These are phyloP conservation scores for Panonychus citri DNA, from an alignment of 1,140 invertebrate genomes.

Conservation along the genomic window DNA sequence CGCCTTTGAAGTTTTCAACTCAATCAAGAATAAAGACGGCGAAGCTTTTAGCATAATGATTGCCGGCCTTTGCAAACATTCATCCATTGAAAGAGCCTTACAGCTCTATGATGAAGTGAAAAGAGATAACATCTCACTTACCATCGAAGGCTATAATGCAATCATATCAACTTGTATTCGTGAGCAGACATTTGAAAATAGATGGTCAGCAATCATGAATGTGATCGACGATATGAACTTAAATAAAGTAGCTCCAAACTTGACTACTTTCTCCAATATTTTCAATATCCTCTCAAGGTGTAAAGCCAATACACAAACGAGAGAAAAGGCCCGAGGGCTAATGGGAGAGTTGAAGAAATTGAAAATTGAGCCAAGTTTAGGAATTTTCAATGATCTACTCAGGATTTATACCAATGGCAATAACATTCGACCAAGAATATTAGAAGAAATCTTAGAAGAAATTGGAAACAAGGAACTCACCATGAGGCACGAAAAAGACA, in stretches of 20 bases:
- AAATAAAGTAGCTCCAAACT: slow-evolving; percentile 36
- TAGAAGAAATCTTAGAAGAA: not conserved
- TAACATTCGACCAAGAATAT: not conserved
- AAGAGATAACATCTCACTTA: slow-evolving; percentile 35
- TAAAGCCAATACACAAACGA: slow-evolving; percentile 25
- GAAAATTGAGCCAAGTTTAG: slow-evolving; percentile 43
- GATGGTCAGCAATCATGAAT: slow-evolving; percentile 34
- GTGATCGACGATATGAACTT: slow-evolving; percentile 34
- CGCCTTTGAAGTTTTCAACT: slow-evolving; percentile 38
- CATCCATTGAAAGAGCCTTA: slow-evolving; percentile 35
- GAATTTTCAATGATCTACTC: slow-evolving; percentile 45
- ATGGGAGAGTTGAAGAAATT: slow-evolving; percentile 43
- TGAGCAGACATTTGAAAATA: slow-evolving; percentile 35
- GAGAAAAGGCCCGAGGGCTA: slow-evolving; percentile 26
- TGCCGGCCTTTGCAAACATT: slow-evolving; percentile 39
- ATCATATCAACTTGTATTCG: slow-evolving; percentile 34
- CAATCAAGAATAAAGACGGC: slow-evolving; percentile 22
- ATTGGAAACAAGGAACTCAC: not conserved
- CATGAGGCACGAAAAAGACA: not conserved
- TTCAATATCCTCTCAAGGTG: slow-evolving; percentile 28
- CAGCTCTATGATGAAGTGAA: slow-evolving; percentile 38
- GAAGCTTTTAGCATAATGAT: slow-evolving; percentile 36
- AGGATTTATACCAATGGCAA: slow-evolving; percentile 21
- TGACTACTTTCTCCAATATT: slow-evolving; percentile 44
- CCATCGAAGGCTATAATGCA: slow-evolving; percentile 40